Conservation (phyloP, 2,888 invertebrate species). For the Xestobium rufovillosum region DNA sequence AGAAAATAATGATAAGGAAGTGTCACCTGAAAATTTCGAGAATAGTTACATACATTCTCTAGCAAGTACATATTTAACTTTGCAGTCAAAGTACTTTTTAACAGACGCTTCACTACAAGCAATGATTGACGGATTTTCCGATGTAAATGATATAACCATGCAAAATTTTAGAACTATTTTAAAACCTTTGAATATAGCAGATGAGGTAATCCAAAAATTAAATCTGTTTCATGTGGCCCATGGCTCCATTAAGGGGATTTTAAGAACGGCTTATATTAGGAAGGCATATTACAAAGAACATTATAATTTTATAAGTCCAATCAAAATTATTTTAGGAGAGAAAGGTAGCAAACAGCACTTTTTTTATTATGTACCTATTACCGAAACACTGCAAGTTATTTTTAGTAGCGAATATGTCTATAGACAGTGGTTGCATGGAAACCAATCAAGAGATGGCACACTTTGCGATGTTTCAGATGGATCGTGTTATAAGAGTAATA, state of each 20-base stretch:
- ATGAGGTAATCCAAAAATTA: too few species aligned
- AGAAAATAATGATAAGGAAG: neutral
- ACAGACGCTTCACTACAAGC: neutral
- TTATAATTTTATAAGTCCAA: conserved; percentile 7
- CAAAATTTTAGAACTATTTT: too few species aligned
- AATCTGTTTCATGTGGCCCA: neutral
- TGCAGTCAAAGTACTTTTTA: neutral
- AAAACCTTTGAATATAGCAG: too few species aligned
- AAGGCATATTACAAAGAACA: conserved; percentile 11
- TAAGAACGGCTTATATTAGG: conserved; percentile 5
- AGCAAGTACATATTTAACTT: neutral
- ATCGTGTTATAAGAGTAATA: conserved; percentile 12
- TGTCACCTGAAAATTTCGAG: too few species aligned
- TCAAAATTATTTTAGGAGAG: conserved; percentile 7
- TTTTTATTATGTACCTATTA: too few species aligned
- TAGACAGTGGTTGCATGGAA: too few species aligned
- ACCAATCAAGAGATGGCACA: too few species aligned
- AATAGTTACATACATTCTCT: neutral
- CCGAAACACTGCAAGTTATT: too few species aligned
- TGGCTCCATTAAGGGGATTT: neutral
- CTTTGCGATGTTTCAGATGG: conserved; percentile 10
- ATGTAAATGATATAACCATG: neutral
- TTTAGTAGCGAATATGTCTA: too few species aligned
- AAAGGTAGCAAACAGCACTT: conserved; percentile 11
- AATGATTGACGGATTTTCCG: neutral